Evolutionary conservation across 2,888 invertebrate species (phyloP), one percentile per base, ranked within the genome.

Genomic region (Cosmia pyralina): DNA sequence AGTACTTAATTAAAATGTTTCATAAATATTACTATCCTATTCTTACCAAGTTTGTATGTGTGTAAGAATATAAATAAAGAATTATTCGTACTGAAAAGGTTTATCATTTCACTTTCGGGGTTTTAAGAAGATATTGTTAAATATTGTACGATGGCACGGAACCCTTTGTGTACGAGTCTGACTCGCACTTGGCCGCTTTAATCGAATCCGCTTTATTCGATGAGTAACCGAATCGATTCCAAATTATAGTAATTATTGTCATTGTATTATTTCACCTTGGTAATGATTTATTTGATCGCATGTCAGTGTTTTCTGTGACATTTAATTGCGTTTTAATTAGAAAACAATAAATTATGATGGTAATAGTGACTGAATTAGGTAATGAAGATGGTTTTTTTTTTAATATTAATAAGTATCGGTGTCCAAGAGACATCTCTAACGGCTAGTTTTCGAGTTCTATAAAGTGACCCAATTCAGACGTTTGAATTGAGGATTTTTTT

Each of bases 161-260:
- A 50, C 50, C 50, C 50, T 50, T 50, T 19, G 50, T 50, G 48
- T 48, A 1, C 19, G 7, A 7, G 17, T 19, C 17, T 13, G 15
- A 46, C 46, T 46, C 46, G 15, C 46, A 46, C 17, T 17, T 48
- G 7, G 48, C 17, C 7, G 48, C 2, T 52, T 52, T 38, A 22
- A 60, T 41, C 1, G 17, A 50, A 50, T 59, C 53, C 4, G 1
- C 15, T 44, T 8, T 19, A 50, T 19, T 44, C 8, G 22, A 50
- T 19, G 38, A 52, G 0, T 46, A 52, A 38, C 41, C 3, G n/a
- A 53, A 53, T 53, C 41, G 28, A 52, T 28, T 28, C 46, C 28
- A 53, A 78, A 70, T 77, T 77, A 59, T 22, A 50, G 77, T 77
- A 44, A 71, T 52, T 19, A 34, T 41, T 78, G 72, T 59, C 38